phyloP scores from a whole-genome alignment of 2,888 invertebrate genomes.

The Meloe dianella region DNA sequence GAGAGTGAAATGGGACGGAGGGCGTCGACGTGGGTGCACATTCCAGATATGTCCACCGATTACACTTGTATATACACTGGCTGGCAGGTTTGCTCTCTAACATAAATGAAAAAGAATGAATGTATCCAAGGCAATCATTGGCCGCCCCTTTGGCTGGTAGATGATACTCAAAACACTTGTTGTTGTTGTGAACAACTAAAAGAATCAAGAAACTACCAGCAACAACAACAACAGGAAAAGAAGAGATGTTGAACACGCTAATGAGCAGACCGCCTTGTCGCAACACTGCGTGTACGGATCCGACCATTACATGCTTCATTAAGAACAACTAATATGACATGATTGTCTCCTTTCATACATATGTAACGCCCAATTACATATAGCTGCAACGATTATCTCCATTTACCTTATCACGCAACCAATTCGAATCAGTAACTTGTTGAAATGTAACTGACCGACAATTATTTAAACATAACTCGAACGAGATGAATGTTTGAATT shows the following conservation, averaged over 20 bases:
- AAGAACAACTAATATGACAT: constrained; percentile 58
- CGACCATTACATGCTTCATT: constrained; percentile 58
- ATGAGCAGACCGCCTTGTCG: constrained; percentile 41
- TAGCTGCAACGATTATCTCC: constrained; percentile 50
- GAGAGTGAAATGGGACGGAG: constrained; percentile 46
- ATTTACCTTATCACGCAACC: constrained; percentile 53
- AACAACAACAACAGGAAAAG: constrained; percentile 1
- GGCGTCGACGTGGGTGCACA: constrained; percentile 53
- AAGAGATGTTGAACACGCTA: constrained; percentile 26
- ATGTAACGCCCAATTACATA: constrained; percentile 57
- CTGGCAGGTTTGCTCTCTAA: background rate
- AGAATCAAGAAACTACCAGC: background rate
- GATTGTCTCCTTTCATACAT: constrained; percentile 57
- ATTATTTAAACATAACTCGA: constrained; percentile 14
- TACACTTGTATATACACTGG: constrained; percentile 38
- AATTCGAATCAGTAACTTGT: constrained; percentile 26
- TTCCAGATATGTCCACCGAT: constrained; percentile 54
- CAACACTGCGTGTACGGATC: constrained; percentile 47
- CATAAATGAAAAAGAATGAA: constrained; percentile 37
- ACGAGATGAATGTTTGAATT: background rate
- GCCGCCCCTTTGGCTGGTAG: constrained; percentile 40
- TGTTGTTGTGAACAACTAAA: constrained; percentile 1
- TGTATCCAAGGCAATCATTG: constrained; percentile 38
- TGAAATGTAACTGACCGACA: constrained; percentile 23
- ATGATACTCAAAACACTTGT: constrained; percentile 11